Conservation (phyloP, 2,888 invertebrate genomes). For the Cinara cedri region DNA sequence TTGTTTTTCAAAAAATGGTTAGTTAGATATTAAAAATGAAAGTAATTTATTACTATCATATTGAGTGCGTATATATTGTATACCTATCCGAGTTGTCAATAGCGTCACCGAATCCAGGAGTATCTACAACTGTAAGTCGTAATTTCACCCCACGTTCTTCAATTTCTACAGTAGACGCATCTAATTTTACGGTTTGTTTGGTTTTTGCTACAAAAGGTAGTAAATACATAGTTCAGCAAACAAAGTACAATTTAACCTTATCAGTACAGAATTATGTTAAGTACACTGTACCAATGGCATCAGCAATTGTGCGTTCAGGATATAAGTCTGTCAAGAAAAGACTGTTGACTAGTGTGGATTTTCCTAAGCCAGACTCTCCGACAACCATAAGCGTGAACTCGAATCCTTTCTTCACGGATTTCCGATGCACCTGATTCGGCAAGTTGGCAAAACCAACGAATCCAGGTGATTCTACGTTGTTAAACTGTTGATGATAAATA, state of each 20-base stretch:
- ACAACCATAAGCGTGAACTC: conserved; percentile 98
- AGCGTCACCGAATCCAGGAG: conserved; percentile 94
- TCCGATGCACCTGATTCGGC: conserved; percentile 95
- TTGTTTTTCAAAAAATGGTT: conserved; percentile 21
- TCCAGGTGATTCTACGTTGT: conserved; percentile 82
- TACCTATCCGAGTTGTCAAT: conserved; percentile 85
- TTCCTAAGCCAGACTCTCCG: conserved; percentile 88
- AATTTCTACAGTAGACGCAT: conserved; percentile 95
- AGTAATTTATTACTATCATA: not conserved
- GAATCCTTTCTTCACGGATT: conserved; percentile 96
- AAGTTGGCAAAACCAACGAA: conserved; percentile 94
- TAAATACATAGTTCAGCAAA: not conserved
- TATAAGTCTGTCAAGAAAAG: conserved; percentile 93
- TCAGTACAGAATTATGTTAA: not conserved
- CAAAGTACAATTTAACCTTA: not conserved
- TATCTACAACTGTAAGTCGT: conserved; percentile 91
- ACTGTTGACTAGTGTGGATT: conserved; percentile 94
- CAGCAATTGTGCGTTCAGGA: conserved; percentile 87
- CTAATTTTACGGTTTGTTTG: conserved; percentile 89
- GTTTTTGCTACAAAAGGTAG: conserved; percentile 74
- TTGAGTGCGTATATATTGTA: too few species aligned
- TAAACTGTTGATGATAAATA: conserved; percentile 69
- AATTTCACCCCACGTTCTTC: conserved; percentile 94
- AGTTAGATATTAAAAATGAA: not conserved
- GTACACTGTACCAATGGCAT: conserved; percentile 76